phyloP scores from a whole-genome alignment of 2,797 vertebrate species.

The Echeneis naucrates region DNA sequence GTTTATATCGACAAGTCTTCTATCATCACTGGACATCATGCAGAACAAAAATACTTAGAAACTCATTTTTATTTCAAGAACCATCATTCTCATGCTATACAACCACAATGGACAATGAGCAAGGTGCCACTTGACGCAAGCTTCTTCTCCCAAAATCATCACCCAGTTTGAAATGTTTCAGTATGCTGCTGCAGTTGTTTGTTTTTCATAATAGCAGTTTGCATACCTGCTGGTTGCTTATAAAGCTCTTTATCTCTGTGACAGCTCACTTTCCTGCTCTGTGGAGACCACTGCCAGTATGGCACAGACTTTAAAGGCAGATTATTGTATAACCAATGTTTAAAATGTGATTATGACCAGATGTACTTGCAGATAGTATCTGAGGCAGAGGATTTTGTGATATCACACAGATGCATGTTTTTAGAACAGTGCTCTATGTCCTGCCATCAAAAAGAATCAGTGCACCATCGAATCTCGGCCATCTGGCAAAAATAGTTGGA shows the following conservation, averaged over 20 bases:
- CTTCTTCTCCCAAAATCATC: constrained; percentile 31
- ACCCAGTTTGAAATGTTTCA: constrained; percentile 19
- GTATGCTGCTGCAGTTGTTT: not conserved
- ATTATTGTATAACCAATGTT: constrained; percentile 80
- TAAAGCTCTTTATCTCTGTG: constrained; percentile 71
- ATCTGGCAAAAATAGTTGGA: constrained; percentile 58
- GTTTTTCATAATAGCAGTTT: constrained; percentile 52
- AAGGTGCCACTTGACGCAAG: constrained; percentile 26
- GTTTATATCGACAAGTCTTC: not conserved
- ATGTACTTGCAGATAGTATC: constrained; percentile 80
- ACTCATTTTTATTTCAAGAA: not conserved
- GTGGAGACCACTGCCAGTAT: constrained; percentile 63
- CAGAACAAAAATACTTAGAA: not conserved
- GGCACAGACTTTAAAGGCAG: constrained; percentile 75
- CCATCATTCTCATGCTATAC: not conserved
- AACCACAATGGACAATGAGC: too few species aligned
- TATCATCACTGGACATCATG: not conserved
- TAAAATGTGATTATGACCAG: constrained; percentile 85
- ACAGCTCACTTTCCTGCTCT: constrained; percentile 61
- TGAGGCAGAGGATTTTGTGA: constrained; percentile 71
- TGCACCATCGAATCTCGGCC: constrained; percentile 49
- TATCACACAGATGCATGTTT: constrained; percentile 78
- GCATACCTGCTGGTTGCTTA: constrained; percentile 54
- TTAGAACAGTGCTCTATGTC: constrained; percentile 66
- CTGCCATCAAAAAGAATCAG: constrained; percentile 55